Base-by-base conservation (phyloP, 2,113 vertebrate species). In the Tringa solitaria region DNA sequence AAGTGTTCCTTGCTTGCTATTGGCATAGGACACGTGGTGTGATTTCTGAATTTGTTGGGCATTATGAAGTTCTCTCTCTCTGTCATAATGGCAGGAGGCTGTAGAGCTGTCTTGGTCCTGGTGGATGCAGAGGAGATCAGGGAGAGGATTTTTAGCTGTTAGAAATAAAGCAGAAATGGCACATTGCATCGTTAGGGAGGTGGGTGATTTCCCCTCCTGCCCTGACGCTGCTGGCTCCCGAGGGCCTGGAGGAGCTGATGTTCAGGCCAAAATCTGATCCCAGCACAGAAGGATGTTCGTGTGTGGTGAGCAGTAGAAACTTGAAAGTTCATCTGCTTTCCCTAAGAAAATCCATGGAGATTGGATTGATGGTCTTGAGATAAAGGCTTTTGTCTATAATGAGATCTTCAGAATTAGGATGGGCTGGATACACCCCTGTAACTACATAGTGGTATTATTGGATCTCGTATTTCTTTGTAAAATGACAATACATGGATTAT, bases 111-210 rank as follows among this genome's bases (percentile, higher is more conserved):
- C 37, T 48, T 39, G 39, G 8, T 7, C 0, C 46, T 15, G 57
- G 12, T 37, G 23, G 39, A 7, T 39, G 43, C 35, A 26, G 50
- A 69, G 70, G 12, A 50, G 18, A 9, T 50, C 7, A 15, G 26
- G 67, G 32, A 54, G 51, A 43, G 43, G 50, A 30, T 56, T 61
- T 33, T n/a, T 10, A 77, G 27, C 37, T 12, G 1, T 26, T 12
- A 51, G 41, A 46, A 61, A 10, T 2, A 13, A 22, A 37, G 46
- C 59, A 28, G 64, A 61, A 8, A 1, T 6, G 30, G 22, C 7
- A 4, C 2, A 9, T 11, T 3, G 19, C 19, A 7, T 20, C 14
- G 1, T 8, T 2, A 2, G 23, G 57, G 53, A 22, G 17, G 64
- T 24, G 65, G 46, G 32, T 22, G 32, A 23, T 48, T 15, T 32